A percentile compares a stretch with the other conserved stretches of the same genome.
These are phyloP conservation scores for Vollenhovia emeryi DNA, from an alignment of 1,140 invertebrate genomes.

Conservation along the genomic window DNA sequence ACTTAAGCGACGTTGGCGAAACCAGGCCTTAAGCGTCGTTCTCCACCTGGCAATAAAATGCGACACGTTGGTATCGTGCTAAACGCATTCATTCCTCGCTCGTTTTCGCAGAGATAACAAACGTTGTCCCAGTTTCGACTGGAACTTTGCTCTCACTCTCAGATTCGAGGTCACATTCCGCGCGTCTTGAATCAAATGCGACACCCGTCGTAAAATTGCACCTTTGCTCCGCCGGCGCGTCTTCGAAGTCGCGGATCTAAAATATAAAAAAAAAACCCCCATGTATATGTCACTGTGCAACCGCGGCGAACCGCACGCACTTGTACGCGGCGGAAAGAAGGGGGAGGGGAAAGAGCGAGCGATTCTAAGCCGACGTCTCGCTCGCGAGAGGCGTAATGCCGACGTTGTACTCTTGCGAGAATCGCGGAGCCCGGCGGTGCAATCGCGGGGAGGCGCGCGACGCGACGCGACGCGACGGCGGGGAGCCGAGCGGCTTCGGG, in stretches of 20 bases:
- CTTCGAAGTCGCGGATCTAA: neutral
- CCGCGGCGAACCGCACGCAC: neutral
- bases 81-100: neutral
- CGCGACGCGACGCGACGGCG: slow-evolving; percentile 26
- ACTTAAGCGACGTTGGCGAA: no score
- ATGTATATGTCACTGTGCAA: slow-evolving; percentile 22
- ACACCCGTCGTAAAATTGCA: neutral
- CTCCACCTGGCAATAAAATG: neutral
- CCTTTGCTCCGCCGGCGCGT: neutral
- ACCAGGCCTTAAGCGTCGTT: no score
- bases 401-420: slow-evolving; percentile 35
- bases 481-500: no score
- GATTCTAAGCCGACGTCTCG: slow-evolving; percentile 66
- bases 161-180: neutral
- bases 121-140: no score
- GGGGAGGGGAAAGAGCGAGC: slow-evolving; percentile 26
- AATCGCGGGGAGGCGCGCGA: slow-evolving; percentile 15
- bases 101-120: neutral
- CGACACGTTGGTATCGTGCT: neutral
- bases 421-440: slow-evolving; percentile 22
- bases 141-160: neutral
- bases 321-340: neutral
- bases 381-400: slow-evolving; percentile 69
- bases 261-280: neutral
- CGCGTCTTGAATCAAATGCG: neutral